Conservation (phyloP, 2,888 invertebrate species). For the Nomada goodeniana region DNA sequence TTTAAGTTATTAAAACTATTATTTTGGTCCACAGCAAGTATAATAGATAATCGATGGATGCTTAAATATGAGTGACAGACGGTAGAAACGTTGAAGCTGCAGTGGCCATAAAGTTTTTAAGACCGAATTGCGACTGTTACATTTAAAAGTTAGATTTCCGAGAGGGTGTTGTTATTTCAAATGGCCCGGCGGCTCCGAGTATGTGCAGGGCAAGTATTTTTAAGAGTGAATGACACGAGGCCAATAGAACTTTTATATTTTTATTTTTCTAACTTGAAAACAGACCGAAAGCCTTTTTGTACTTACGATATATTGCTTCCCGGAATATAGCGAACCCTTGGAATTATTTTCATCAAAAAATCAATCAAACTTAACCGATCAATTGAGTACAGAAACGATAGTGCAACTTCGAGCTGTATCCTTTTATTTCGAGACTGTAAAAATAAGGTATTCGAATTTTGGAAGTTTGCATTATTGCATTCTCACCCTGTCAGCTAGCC, state of each 20-base stretch:
- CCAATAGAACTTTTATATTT: neutral
- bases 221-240: neutral
- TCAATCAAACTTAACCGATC: neutral
- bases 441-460: no score
- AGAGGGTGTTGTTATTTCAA: neutral
- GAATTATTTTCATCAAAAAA: neutral
- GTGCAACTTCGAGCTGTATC: no score
- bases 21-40: no score
- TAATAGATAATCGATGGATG: neutral
- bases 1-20: no score
- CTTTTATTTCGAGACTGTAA: no score
- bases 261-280: neutral
- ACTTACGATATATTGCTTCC: neutral
- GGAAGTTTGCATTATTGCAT: no score
- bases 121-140: neutral
- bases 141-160: neutral
- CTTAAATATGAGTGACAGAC: neutral
- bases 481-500: no score
- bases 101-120: slow-evolving; percentile 9
- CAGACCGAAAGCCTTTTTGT: neutral
- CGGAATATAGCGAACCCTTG: neutral
- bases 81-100: neutral
- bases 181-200: no score
- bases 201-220: neutral
- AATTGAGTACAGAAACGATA: neutral